Conservation (phyloP, 2,113 vertebrate species). For the Trogon surrucura region DNA sequence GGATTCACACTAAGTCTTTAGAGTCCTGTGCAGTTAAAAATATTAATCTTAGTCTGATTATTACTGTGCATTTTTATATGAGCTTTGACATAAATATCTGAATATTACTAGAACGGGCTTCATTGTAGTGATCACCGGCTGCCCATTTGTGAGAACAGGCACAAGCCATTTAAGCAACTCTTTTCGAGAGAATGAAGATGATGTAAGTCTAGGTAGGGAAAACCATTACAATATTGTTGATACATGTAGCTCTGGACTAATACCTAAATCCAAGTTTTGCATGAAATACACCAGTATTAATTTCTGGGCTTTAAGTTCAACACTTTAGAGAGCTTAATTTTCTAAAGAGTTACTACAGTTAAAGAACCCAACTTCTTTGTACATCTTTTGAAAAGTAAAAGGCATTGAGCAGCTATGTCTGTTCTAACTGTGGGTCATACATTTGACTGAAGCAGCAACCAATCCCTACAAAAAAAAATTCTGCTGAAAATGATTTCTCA, state of each 20-base stretch:
- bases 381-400: not conserved
- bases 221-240: not conserved
- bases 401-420: not conserved
- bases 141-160: not conserved
- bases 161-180: not conserved
- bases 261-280: not conserved
- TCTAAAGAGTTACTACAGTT: not conserved
- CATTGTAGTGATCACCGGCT: not conserved
- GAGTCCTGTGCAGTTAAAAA: not conserved
- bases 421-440: not conserved
- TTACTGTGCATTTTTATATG: not conserved
- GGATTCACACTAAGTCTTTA: not conserved
- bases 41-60: not conserved
- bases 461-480: not conserved
- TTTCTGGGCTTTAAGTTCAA: not conserved
- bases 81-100: not conserved
- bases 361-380: accelerated
- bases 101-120: not conserved
- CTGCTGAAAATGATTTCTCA: not conserved
- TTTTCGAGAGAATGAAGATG: not conserved
- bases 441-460: not conserved
- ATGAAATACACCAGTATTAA: accelerated
- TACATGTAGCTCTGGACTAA: not conserved
- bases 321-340: not conserved
- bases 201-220: not conserved